Percentiles rank a stretch among this genome's conserved stretches.
Conservation (phyloP, 2,888 invertebrate genomes). For the Megastigmus dorsalis region DNA sequence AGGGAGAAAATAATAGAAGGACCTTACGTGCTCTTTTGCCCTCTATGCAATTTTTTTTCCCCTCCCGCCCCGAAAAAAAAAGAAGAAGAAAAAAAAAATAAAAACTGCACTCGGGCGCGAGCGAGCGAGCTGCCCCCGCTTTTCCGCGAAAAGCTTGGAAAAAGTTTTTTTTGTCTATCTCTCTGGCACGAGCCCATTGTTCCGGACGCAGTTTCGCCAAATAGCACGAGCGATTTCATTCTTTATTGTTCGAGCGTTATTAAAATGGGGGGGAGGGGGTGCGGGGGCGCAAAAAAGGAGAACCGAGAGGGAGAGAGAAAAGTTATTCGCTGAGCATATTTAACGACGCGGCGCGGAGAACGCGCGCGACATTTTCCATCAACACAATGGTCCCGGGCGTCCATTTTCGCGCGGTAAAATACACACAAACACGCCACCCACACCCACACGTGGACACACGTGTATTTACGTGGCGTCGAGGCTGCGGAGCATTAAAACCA, state of each 20-base stretch:
- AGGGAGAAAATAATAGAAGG: too few relatives aligned
- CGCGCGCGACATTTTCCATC: constrained; percentile 19
- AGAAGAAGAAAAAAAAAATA: neutral
- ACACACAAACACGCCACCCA: too few relatives aligned
- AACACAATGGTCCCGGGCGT: constrained; percentile 8
- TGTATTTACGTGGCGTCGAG: too few relatives aligned
- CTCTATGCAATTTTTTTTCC: too few relatives aligned
- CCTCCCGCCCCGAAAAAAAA: neutral
- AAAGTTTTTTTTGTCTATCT: constrained; percentile 1
- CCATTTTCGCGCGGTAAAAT: constrained; percentile 17
- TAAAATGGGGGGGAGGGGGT: neutral
- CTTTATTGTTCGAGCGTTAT: constrained; percentile 25
- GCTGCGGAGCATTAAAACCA: neutral
- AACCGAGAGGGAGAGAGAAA: neutral
- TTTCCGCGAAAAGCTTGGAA: neutral
- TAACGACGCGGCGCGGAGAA: constrained; percentile 28
- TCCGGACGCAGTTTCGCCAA: neutral
- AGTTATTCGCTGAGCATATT: constrained; percentile 11
- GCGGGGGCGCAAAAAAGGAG: neutral
- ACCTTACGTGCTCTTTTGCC: too few relatives aligned
- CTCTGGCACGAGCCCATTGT: neutral
- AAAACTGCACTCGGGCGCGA: constrained; percentile 2
- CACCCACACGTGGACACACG: too few relatives aligned
- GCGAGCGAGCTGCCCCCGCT: neutral
- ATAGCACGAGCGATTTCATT: neutral